Percentiles rank a stretch among this genome's conserved stretches.
Conservation (phyloP, 2,113 vertebrate species). For the Gymnocephalus cernua region DNA sequence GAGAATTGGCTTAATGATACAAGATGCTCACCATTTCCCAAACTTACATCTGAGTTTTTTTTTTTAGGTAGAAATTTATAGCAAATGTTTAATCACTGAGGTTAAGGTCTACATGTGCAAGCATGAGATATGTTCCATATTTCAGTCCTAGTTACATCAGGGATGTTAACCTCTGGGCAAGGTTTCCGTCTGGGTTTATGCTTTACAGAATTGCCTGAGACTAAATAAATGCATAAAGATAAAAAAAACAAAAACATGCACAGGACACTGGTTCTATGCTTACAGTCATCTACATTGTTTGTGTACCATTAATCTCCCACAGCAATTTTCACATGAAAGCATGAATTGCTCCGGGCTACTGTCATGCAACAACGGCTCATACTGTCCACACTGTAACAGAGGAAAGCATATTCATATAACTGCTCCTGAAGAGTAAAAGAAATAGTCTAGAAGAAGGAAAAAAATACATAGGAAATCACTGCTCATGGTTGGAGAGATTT, state of each 20-base stretch:
- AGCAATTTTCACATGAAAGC: conserved; percentile 76
- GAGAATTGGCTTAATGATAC: not conserved
- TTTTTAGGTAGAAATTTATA: not conserved
- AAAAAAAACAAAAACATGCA: conserved; percentile 33
- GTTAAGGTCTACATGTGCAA: not conserved
- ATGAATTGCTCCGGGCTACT: conserved; percentile 73
- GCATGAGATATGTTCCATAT: not conserved
- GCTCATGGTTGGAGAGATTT: conserved; percentile 31
- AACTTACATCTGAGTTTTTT: not conserved
- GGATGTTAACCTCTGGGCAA: not conserved
- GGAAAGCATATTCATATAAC: conserved; percentile 45
- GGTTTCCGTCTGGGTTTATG: not conserved
- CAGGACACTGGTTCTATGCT: conserved; percentile 42
- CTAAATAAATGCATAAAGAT: conserved; percentile 28
- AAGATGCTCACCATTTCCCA: not conserved
- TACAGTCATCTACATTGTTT: conserved; percentile 78
- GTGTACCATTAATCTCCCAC: conserved; percentile 80
- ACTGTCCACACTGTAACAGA: conserved; percentile 52
- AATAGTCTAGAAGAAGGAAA: not conserved
- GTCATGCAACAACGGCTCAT: conserved; percentile 66
- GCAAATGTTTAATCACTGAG: not conserved
- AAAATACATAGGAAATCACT: conserved; percentile 16
- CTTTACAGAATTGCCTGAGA: conserved; percentile 3
- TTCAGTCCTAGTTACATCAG: not conserved
- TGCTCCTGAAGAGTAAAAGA: conserved; percentile 24